phyloP scores from a whole-genome alignment of 2,113 vertebrate species.

The Carollia perspicillata region DNA sequence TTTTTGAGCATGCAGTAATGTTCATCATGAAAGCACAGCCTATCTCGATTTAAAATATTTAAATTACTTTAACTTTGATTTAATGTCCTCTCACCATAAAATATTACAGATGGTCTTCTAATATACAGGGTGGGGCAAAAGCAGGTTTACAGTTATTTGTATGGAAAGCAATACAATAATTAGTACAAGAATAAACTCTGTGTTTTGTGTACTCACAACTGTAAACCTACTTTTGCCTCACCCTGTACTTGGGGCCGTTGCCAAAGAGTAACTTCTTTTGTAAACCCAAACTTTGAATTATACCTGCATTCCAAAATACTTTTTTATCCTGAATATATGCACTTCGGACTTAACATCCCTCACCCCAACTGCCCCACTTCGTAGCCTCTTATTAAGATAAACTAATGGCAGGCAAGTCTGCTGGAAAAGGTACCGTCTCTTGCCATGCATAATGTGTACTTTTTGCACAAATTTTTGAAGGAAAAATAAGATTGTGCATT shows the following conservation, averaged over 20 bases:
- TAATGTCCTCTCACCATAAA: slow-evolving; percentile 1
- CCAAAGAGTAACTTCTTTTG: not conserved
- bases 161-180: not conserved
- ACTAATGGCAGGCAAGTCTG: not conserved
- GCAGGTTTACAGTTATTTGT: not conserved
- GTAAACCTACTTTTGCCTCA: not conserved
- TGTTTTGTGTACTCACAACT: not conserved
- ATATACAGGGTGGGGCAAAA: not conserved
- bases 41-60: not conserved
- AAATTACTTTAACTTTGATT: slow-evolving; percentile 34
- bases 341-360: not conserved
- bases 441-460: no score
- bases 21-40: not conserved
- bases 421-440: not conserved
- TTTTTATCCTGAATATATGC: not conserved
- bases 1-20: not conserved
- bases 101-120: not conserved
- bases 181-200: not conserved
- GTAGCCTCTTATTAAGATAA: not conserved
- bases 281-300: not conserved
- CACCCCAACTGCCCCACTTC: no score
- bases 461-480: no score
- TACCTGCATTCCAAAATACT: not conserved
- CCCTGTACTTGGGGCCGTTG: not conserved
- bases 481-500: no score